Base-by-base conservation (phyloP, 2,797 vertebrate genomes). In the Oryzias dopingdopingensis region DNA sequence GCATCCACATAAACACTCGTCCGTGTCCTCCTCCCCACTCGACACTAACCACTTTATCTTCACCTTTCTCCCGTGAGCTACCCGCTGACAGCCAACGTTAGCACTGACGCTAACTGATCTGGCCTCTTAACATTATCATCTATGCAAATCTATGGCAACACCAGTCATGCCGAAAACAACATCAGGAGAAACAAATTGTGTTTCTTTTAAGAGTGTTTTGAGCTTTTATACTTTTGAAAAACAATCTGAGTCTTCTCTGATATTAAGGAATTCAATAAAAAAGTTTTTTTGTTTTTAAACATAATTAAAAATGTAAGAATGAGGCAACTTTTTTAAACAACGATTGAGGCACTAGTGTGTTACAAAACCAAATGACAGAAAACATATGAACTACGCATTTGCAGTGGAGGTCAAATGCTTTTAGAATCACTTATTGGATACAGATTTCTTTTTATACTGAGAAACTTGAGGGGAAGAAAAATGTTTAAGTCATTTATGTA, bases 71-170 rank as follows among this genome's bases (percentile, higher is more conserved):
- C 74, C 61, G 62, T 71, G 51, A 79, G 80, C 74, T 54, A 77
- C 74, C 75, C 74, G 63, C 75, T 82, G 88, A 87, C 84, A 88
- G 52, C 59, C 50, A 51, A 52, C 72, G 69, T 90, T 86, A 86
- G 65, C 77, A 42, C 47, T 72, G 78, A 84, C 65, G 72, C 82
- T 80, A 86, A 87, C 74, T 76, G 75, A 82, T 79, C 67, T 64
- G 82, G 76, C 82, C 84, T 85, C 74, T 81, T 81, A 81, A 65
- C 70, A 80, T 89, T 78, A 89, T 79, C 69, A 52, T 79, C 50
- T 50, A 63, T 74, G 82, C 67, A 79, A 53, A 65, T 52, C 58
- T 79, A 32, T 65, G 45, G 56, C 51, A 78, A 68, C 16, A 15
- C 49, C 65, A 62, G 49, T 56, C 56, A 67, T 40, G 62, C 42